phyloP scores from a whole-genome alignment of 2,113 vertebrate genomes.

The Lonchura striata region DNA sequence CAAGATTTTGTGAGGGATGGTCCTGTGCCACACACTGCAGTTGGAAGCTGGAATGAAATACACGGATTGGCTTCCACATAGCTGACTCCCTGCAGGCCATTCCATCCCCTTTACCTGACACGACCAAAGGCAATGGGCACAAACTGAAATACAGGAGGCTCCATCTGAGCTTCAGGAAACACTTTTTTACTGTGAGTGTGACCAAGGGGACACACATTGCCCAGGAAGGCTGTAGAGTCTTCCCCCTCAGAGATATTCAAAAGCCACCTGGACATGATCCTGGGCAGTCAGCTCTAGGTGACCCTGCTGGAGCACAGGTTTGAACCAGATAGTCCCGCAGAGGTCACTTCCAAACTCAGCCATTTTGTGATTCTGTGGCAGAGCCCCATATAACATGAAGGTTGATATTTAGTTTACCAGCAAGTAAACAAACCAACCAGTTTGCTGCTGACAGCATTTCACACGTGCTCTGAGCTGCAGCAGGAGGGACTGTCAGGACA shows the following conservation, averaged over 20 bases:
- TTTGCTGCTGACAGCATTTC: background rate
- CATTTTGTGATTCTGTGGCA: background rate
- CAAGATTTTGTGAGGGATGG: background rate
- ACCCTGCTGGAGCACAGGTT: background rate
- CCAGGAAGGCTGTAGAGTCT: background rate
- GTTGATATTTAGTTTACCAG: background rate
- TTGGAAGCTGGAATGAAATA: background rate
- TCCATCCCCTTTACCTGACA: background rate
- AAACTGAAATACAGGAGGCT: background rate
- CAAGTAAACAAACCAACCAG: background rate
- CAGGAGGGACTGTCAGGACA: background rate
- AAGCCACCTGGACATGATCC: background rate
- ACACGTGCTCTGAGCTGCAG: rapidly evolving
- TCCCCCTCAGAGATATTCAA: background rate
- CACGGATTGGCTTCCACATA: background rate
- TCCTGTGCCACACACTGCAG: background rate
- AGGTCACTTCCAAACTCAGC: background rate
- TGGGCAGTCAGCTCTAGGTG: background rate
- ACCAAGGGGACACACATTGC: background rate
- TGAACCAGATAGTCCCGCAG: background rate
- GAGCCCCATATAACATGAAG: background rate
- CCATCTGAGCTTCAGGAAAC: background rate
- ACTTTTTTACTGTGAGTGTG: background rate
- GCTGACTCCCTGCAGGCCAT: background rate
- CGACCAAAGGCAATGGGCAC: background rate